phyloP scores from a whole-genome alignment of 2,888 invertebrate genomes.

The Pherbina coryleti region DNA sequence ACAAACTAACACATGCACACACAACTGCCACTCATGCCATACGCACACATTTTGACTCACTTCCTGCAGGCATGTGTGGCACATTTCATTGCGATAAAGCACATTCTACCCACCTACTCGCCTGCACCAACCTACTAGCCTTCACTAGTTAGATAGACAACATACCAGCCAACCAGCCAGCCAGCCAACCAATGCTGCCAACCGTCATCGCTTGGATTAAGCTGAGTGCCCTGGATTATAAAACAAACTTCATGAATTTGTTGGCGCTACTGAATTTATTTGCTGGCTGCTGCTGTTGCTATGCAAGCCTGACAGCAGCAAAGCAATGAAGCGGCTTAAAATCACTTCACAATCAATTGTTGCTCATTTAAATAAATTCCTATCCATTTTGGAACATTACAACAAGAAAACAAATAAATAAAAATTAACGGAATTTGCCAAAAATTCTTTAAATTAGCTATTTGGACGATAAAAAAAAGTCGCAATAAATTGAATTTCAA shows the following conservation, averaged over 20 bases:
- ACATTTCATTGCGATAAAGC: too few relatives aligned
- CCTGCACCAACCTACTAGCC: background rate
- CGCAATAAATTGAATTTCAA: too few relatives aligned
- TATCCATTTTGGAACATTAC: background rate
- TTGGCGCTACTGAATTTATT: conserved; percentile 16
- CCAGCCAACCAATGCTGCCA: background rate
- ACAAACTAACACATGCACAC: background rate
- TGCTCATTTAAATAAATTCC: too few relatives aligned
- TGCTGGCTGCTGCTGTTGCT: background rate
- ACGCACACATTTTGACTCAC: background rate
- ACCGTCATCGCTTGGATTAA: conserved; percentile 39
- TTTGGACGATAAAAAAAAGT: too few relatives aligned
- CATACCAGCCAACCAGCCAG: background rate
- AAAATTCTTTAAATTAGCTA: too few relatives aligned
- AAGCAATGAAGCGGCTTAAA: too few relatives aligned
- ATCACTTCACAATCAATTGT: too few relatives aligned
- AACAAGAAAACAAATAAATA: background rate
- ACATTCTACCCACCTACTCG: too few relatives aligned
- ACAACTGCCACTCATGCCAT: background rate
- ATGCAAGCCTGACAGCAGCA: background rate
- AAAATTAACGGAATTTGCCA: background rate
- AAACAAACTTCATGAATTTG: conserved; percentile 4
- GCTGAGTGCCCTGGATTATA: conserved; percentile 44
- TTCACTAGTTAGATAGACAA: background rate
- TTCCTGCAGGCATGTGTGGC: background rate